A percentile compares a stretch with the other conserved stretches of the same genome.
These are phyloP conservation scores for Zaprionus tsacasi DNA, from an alignment of 1,140 invertebrate genomes.

Conservation along the genomic window DNA sequence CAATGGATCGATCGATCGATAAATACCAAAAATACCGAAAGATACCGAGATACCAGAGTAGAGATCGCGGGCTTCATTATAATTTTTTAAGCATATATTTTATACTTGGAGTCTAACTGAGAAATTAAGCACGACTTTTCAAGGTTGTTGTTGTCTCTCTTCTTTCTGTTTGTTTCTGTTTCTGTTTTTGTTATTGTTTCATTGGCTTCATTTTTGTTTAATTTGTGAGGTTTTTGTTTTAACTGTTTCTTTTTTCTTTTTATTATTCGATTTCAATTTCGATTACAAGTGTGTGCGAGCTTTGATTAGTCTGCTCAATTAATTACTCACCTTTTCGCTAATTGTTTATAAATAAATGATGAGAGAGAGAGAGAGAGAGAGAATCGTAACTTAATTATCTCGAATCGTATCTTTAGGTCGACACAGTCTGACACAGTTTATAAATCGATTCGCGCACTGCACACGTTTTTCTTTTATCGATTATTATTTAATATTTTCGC, in stretches of 20 bases:
- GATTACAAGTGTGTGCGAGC: constrained; percentile 25
- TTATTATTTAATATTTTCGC: constrained; percentile 1
- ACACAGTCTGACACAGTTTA: neutral
- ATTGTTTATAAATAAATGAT: constrained; percentile 40
- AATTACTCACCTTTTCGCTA: constrained; percentile 61
- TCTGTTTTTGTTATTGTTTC: constrained; percentile 63
- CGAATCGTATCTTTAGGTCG: neutral
- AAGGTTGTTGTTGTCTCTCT: constrained; percentile 45
- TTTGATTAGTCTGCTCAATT: constrained; percentile 35
- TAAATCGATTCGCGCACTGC: neutral
- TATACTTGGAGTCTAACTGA: constrained; percentile 75
- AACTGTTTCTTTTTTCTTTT: constrained; percentile 24
- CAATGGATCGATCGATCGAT: constrained; percentile 42
- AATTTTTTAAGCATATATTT: constrained; percentile 78
- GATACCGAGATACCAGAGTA: constrained; percentile 20
- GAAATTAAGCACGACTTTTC: constrained; percentile 82
- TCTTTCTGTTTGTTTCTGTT: constrained; percentile 47
- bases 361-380: no score
- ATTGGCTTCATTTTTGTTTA: constrained; percentile 61
- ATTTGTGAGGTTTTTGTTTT: constrained; percentile 58
- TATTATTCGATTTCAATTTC: constrained; percentile 32
- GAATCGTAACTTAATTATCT: neutral
- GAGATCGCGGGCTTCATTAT: constrained; percentile 61
- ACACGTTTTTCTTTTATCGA: neutral
- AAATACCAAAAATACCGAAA: constrained; percentile 21